Evolutionary conservation across 2,797 vertebrate genomes (phyloP), one percentile per base, ranked within the genome.

Genomic region (Etheostoma nigrum): DNA sequence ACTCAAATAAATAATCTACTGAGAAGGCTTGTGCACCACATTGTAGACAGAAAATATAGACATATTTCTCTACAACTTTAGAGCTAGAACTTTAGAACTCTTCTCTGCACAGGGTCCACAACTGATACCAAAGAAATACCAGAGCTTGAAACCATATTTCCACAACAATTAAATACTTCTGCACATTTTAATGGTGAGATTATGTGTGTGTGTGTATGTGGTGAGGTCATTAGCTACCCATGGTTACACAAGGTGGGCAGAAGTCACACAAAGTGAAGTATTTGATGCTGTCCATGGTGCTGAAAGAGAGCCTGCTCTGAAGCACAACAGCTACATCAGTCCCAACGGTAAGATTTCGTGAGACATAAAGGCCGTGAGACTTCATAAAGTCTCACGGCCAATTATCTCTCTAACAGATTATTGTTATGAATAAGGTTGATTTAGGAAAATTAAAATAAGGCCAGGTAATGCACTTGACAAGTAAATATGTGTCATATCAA

Each of bases 201-300:
- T 71, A 61, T 51, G 21, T 21, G 27, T 74, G 30, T 36, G 33
- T 30, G 30, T 72, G 60, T 51, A 19, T 21, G 27, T 72, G 30
- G 8, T 36, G 21, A 27, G 57, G 45, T 63, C 58, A 42, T 71
- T 52, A 66, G 23, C 62, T n/a, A 48, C 19, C 63, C n/a, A 52
- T 62, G 21, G 52, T 70, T 64, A 45, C 18, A 40, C 62, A 21
- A 51, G 66, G 64, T 53, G 55, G 57, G 62, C 52, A 36, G 84
- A 42, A 33, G 72, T 60, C 58, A 77, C 77, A 81, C 61, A 72
- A 18, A 48, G 58, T n/a, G 12, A 61, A 77, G 44, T 23, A 63
- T 57, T 33, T 80, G 68, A 78, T 40, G 58, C 83, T 93, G 88
- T 92, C 88, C 76, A 30, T 85, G 89, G 90, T 92, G 68, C 89